phyloP scores from a whole-genome alignment of 2,888 invertebrate species.

The Zelleria hepariella region DNA sequence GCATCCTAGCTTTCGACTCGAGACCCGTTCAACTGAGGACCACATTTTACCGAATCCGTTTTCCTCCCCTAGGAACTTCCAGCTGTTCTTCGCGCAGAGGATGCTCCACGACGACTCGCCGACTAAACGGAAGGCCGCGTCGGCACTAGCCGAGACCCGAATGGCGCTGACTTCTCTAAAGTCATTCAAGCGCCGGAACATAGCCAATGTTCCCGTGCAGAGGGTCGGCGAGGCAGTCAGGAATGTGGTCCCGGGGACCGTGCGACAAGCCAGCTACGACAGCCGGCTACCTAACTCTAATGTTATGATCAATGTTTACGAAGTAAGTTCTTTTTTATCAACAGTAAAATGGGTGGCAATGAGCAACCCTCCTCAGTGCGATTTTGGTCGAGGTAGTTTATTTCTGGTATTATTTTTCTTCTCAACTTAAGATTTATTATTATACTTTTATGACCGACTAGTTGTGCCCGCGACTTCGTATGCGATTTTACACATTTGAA shows the following conservation, averaged over 20 bases:
- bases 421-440: not conserved
- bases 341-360: no score
- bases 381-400: no score
- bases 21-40: no score
- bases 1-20: no score
- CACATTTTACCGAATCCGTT: no score
- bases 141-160: conserved; percentile 78
- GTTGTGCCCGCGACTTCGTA: no score
- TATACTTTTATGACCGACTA: no score
- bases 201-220: conserved; percentile 59
- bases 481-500: no score
- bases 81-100: conserved; percentile 77
- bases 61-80: conserved; percentile 80
- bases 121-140: conserved; percentile 69
- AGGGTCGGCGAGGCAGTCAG: conserved; percentile 70
- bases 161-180: conserved; percentile 82
- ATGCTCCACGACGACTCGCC: conserved; percentile 76
- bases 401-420: no score
- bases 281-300: conserved; percentile 56
- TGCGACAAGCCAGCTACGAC: conserved; percentile 54
- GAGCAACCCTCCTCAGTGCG: no score
- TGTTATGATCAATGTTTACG: conserved; percentile 69
- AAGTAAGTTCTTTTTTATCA: conserved; percentile 42
- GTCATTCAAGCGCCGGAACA: conserved; percentile 74
- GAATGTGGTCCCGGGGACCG: conserved; percentile 64